These are phyloP conservation scores for Maniola hyperantus DNA, from an alignment of 2,888 invertebrate genomes.

Conservation along the genomic window DNA sequence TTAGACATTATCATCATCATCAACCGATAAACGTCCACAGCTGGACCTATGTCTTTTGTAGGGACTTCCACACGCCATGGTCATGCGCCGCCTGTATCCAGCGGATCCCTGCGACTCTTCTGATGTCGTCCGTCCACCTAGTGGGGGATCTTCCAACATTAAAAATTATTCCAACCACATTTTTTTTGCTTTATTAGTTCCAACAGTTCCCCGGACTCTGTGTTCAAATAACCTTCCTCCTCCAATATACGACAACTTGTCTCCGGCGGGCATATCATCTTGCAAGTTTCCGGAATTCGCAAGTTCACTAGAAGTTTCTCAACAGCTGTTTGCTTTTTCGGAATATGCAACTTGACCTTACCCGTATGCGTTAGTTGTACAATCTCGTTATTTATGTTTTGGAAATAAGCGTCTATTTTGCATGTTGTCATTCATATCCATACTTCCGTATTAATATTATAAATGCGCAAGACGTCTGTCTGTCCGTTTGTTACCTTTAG, in stretches of 20 bases:
- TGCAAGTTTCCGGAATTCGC: constrained; percentile 16
- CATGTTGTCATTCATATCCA: neutral
- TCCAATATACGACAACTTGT: constrained; percentile 6
- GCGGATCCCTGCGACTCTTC: too few species aligned
- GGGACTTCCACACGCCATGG: too few species aligned
- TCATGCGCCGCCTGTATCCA: too few species aligned
- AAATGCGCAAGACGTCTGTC: too few species aligned
- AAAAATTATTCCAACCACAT: too few species aligned
- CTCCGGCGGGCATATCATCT: constrained; percentile 15
- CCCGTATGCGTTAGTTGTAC: constrained; percentile 9
- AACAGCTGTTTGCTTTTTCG: constrained; percentile 18
- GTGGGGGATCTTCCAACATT: too few species aligned
- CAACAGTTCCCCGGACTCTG: constrained; percentile 8
- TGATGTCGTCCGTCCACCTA: too few species aligned
- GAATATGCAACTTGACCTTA: constrained; percentile 21
- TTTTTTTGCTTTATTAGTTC: constrained; percentile 9
- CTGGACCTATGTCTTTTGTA: too few species aligned
- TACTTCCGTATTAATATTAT: neutral
- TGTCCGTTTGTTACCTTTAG: too few species aligned
- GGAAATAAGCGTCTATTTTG: neutral
- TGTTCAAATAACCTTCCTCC: constrained; percentile 13
- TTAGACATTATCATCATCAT: too few species aligned
- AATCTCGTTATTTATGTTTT: neutral
- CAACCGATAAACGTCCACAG: too few species aligned
- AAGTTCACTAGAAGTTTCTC: constrained; percentile 12